Percentiles rank a stretch among this genome's conserved stretches.
Evolutionary conservation across 1,140 invertebrate genomes (phyloP).

Genomic region (Trachymyrmex septentrionalis): DNA sequence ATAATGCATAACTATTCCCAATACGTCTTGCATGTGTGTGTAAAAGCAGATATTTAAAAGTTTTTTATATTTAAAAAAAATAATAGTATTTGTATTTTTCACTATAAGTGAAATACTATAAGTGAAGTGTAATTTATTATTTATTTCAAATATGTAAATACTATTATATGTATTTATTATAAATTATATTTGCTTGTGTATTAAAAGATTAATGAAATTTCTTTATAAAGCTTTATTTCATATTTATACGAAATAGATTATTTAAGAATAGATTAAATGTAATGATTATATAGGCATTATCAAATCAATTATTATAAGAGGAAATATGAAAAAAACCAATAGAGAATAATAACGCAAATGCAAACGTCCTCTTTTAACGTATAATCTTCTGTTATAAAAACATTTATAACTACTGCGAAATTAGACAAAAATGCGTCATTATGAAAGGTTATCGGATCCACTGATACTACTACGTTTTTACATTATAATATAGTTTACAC

Average conservation of each 20-base stretch:
- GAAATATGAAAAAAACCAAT: neutral
- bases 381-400: constrained; percentile 5
- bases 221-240: neutral
- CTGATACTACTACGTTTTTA: constrained; percentile 13
- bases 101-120: neutral
- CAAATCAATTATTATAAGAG: neutral
- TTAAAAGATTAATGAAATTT: neutral
- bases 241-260: neutral
- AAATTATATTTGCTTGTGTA: neutral
- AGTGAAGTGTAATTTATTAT: neutral
- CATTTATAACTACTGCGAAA: constrained; percentile 13
- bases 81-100: neutral
- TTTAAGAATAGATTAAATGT: constrained; percentile 8
- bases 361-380: neutral
- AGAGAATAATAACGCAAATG: neutral
- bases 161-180: constrained; percentile 1
- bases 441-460: constrained; percentile 25
- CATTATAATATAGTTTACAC: neutral
- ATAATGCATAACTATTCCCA: neutral
- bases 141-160: neutral
- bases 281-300: neutral
- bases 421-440: constrained; percentile 8
- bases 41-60: neutral
- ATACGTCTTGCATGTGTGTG: neutral
- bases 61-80: neutral